These are phyloP conservation scores for Kryptolebias ocellatus DNA, from an alignment of 2,797 vertebrate species.

Conservation along the genomic window DNA sequence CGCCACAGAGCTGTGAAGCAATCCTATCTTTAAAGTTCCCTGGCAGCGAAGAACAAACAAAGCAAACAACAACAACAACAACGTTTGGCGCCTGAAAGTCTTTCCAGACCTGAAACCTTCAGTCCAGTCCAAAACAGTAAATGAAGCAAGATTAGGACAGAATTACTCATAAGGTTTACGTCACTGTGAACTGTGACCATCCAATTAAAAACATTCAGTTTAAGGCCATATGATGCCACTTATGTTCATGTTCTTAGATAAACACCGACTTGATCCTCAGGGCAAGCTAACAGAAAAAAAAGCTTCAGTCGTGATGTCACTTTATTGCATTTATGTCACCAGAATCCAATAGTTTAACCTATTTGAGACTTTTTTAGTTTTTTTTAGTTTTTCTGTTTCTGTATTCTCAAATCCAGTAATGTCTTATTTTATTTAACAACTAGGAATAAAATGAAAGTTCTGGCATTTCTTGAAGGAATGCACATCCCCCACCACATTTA, in stretches of 20 bases:
- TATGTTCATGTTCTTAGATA: conserved; percentile 4
- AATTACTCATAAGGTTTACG: conserved; percentile 57
- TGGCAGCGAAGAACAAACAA: conserved; percentile 15
- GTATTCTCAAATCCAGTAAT: too few species aligned
- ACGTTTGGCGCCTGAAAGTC: conserved; percentile 15
- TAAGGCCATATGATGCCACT: conserved; percentile 26
- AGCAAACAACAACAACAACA: conserved; percentile 33
- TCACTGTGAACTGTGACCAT: conserved; percentile 53
- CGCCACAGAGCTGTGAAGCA: not conserved
- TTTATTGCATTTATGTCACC: too few species aligned
- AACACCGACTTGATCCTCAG: conserved; percentile 1
- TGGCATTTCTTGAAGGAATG: too few species aligned
- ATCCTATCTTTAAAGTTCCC: conserved; percentile 16
- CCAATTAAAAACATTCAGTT: conserved; percentile 14
- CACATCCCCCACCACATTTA: too few species aligned
- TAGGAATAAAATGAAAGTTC: too few species aligned
- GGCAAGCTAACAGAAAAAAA: too few species aligned
- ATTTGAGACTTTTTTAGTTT: too few species aligned
- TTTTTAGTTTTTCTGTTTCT: too few species aligned
- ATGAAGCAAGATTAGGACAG: conserved; percentile 55
- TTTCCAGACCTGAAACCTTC: conserved; percentile 44
- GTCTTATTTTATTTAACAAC: too few species aligned
- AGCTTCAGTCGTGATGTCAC: too few species aligned
- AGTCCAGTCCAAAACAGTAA: conserved; percentile 46
- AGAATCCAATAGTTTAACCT: too few species aligned